Conservation (phyloP, 2,113 vertebrate genomes). For the Macquaria australasica region DNA sequence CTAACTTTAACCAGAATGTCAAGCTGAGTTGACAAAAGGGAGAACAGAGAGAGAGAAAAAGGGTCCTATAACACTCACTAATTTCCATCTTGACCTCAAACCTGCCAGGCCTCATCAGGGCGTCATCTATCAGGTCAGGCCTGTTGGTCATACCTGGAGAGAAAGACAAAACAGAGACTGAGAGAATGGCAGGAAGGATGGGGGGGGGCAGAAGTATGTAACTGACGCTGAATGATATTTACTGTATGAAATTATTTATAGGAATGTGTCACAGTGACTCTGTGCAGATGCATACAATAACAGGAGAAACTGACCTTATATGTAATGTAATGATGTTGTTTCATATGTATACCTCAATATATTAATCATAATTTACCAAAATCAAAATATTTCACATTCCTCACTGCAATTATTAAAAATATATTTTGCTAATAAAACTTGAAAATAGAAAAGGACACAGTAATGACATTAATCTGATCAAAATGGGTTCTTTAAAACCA, state of each 20-base stretch:
- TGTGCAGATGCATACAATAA: neutral
- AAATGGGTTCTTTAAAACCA: too few species aligned
- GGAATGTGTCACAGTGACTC: neutral
- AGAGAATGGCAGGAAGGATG: neutral
- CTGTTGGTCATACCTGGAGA: conserved; percentile 97
- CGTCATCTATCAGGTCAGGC: conserved; percentile 98
- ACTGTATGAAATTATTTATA: neutral
- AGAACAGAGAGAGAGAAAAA: too few species aligned
- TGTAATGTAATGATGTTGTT: neutral
- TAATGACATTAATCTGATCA: too few species aligned
- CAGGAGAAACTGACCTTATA: neutral
- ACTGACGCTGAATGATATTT: neutral
- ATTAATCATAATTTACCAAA: neutral
- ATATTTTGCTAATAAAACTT: too few species aligned
- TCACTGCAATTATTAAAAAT: too few species aligned
- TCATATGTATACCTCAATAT: neutral
- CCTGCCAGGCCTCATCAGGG: conserved; percentile 96
- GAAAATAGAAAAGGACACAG: too few species aligned
- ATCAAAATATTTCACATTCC: neutral
- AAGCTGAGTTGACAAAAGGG: neutral
- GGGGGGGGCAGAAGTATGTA: neutral
- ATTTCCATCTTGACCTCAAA: conserved; percentile 99
- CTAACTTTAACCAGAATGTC: too few species aligned
- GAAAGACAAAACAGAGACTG: neutral
- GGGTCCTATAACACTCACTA: conserved; percentile 77